Percentiles rank a stretch among this genome's conserved stretches.
Conservation (phyloP, 2,888 invertebrate genomes). For the Caenorhabditis auriculariae region DNA sequence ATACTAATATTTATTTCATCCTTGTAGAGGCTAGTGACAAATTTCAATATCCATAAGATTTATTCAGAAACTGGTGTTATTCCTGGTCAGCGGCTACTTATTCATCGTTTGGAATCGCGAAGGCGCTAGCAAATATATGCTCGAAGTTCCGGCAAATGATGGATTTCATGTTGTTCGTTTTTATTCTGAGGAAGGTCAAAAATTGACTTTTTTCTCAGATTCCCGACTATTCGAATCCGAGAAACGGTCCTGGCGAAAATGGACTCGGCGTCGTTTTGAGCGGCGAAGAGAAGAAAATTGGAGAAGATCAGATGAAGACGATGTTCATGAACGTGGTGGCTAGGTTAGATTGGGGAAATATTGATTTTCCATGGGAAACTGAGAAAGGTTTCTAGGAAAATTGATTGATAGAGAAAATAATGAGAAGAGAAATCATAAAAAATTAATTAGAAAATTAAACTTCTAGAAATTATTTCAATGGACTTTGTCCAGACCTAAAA, state of each 20-base stretch:
- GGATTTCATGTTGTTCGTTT: constrained; percentile 9
- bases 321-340: constrained; percentile 54
- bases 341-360: constrained; percentile 12
- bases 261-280: constrained; percentile 27
- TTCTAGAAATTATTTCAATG: too few species aligned
- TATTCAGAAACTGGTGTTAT: constrained; percentile 5
- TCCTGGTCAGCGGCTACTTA: constrained; percentile 5
- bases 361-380: too few species aligned
- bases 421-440: too few species aligned
- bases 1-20: too few species aligned
- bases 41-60: too few species aligned
- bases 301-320: constrained; percentile 36
- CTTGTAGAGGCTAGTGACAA: too few species aligned
- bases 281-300: constrained; percentile 25
- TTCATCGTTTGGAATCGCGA: constrained; percentile 13
- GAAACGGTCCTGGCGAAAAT: constrained; percentile 39
- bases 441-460: too few species aligned
- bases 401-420: too few species aligned
- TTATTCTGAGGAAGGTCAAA: background rate
- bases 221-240: constrained; percentile 24
- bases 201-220: constrained; percentile 17
- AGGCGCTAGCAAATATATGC: background rate
- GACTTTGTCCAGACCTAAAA: too few species aligned
- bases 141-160: background rate
- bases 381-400: too few species aligned